A percentile compares a stretch with the other conserved stretches of the same genome.
Conservation (phyloP, 1,140 invertebrate species). For the Drosophila pandora region DNA sequence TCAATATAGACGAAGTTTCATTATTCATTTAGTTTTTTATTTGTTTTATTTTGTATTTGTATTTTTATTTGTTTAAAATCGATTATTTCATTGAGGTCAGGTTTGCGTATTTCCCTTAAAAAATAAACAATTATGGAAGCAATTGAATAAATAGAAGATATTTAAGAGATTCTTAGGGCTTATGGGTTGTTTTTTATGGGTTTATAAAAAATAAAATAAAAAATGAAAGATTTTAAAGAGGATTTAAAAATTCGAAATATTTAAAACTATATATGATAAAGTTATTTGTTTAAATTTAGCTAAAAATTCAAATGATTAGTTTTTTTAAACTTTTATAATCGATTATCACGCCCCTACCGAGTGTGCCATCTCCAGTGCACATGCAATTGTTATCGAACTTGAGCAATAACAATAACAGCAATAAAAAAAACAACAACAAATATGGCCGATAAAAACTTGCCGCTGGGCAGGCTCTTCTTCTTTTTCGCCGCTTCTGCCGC, state of each 20-base stretch:
- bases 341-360: neutral
- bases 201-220: too few species aligned
- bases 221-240: too few species aligned
- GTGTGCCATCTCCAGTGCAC: neutral
- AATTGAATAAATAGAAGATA: neutral
- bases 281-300: too few species aligned
- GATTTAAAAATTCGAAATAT: too few species aligned
- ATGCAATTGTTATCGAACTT: constrained; percentile 23
- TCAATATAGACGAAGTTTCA: neutral
- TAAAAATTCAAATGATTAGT: neutral
- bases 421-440: constrained; percentile 38
- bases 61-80: neutral
- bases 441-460: constrained; percentile 37
- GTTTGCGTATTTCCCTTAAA: neutral
- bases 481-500: constrained; percentile 4
- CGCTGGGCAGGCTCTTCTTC: constrained; percentile 19
- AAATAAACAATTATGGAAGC: neutral
- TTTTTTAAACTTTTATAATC: neutral
- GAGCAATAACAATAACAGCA: constrained; percentile 8
- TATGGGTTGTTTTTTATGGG: too few species aligned
- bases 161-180: too few species aligned
- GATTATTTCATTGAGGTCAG: neutral
- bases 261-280: too few species aligned
- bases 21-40: neutral
- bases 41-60: neutral